These are phyloP conservation scores for Andrena marginata DNA, from an alignment of 2,888 invertebrate genomes.

Conservation along the genomic window DNA sequence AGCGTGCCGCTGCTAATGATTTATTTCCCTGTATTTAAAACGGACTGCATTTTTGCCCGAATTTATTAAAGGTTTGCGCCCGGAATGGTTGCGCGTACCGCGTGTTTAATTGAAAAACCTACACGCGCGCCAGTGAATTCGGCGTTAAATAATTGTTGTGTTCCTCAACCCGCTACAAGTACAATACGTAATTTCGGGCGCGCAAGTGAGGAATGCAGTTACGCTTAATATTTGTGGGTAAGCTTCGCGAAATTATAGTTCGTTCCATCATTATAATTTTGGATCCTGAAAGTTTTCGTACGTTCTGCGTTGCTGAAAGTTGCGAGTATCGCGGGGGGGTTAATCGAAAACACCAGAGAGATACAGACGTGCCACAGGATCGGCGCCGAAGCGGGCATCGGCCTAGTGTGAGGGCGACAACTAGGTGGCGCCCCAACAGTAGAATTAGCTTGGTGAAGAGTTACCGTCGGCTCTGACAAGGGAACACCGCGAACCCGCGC, in stretches of 20 bases:
- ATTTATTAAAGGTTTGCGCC: constrained; percentile 49
- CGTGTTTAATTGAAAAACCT: constrained; percentile 54
- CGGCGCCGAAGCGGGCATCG: no score
- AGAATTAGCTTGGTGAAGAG: no score
- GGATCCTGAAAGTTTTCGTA: background rate
- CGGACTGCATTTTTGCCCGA: constrained; percentile 43
- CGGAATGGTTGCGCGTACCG: constrained; percentile 9
- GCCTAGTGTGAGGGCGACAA: no score
- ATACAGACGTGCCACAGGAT: no score
- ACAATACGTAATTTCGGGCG: constrained; percentile 38
- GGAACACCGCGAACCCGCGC: no score
- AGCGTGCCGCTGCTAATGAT: constrained; percentile 44
- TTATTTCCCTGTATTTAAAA: constrained; percentile 48
- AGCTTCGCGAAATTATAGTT: constrained; percentile 12
- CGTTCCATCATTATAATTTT: constrained; percentile 21
- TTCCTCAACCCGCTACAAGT: constrained; percentile 39
- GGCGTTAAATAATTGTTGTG: constrained; percentile 56
- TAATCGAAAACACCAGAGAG: no score
- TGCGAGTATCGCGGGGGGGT: no score
- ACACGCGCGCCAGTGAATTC: constrained; percentile 13
- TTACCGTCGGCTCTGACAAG: no score
- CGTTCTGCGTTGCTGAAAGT: no score
- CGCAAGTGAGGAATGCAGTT: constrained; percentile 18
- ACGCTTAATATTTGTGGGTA: constrained; percentile 11
- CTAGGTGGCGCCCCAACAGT: no score